Percentiles rank a stretch among this genome's conserved stretches.
These are phyloP conservation scores for Chrysodeixis includens DNA, from an alignment of 2,888 invertebrate genomes.

Conservation along the genomic window DNA sequence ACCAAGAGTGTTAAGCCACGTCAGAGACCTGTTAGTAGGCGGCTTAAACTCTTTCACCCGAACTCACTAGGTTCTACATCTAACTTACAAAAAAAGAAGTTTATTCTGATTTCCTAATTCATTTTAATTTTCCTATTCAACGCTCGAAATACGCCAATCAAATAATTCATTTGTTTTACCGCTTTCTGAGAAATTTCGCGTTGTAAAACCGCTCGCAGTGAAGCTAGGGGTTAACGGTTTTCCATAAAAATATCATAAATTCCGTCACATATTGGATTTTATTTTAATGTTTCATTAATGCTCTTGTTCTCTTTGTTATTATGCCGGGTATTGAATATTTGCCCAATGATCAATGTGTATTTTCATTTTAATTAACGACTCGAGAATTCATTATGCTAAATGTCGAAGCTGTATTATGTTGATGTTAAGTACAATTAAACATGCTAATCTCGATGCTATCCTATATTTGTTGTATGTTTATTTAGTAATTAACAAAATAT, in stretches of 20 bases:
- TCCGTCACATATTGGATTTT: constrained; percentile 49
- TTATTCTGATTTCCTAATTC: neutral
- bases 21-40: too few relatives aligned
- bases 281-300: constrained; percentile 47
- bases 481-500: too few relatives aligned
- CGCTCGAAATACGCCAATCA: neutral
- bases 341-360: neutral
- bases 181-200: neutral
- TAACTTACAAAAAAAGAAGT: too few relatives aligned
- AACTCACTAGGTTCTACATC: too few relatives aligned
- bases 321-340: neutral
- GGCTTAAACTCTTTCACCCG: too few relatives aligned
- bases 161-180: neutral
- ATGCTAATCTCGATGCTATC: neutral
- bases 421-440: neutral
- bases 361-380: neutral
- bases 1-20: too few relatives aligned
- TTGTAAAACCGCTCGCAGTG: constrained; percentile 35
- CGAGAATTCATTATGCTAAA: neutral
- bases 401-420: neutral
- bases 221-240: constrained; percentile 22
- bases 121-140: neutral
- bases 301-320: constrained; percentile 28
- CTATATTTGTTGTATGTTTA: too few relatives aligned
- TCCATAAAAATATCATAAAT: constrained; percentile 54